These are phyloP conservation scores for Drosophila subobscura DNA, from an alignment of 1,140 invertebrate species.

Conservation along the genomic window DNA sequence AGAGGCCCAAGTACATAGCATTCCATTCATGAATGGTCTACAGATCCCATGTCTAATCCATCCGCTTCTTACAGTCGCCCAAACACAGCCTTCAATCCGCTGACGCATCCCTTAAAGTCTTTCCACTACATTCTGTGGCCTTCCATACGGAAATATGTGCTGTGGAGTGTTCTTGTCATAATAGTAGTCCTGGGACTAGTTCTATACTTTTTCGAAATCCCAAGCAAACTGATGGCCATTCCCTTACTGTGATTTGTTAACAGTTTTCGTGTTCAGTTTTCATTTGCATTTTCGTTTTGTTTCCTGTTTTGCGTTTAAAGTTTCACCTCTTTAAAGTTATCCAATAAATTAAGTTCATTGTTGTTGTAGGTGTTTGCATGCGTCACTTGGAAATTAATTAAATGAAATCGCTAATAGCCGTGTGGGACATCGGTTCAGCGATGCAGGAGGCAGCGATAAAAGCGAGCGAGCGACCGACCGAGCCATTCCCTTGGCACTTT, in stretches of 20 bases:
- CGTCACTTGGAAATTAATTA: slow-evolving; percentile 43
- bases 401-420: slow-evolving; percentile 49
- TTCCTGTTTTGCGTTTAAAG: slow-evolving; percentile 5
- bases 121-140: slow-evolving; percentile 85
- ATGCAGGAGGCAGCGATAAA: slow-evolving; percentile 21
- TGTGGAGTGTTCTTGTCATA: slow-evolving; percentile 29
- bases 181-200: slow-evolving; percentile 32
- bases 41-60: too few relatives aligned
- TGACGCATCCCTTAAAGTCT: slow-evolving; percentile 86
- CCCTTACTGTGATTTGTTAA: slow-evolving; percentile 32
- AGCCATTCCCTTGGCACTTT: not conserved
- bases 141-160: slow-evolving; percentile 83
- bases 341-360: slow-evolving; percentile 29
- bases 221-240: slow-evolving; percentile 40
- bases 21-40: not conserved
- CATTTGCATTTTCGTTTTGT: not conserved
- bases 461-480: not conserved
- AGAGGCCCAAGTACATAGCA: slow-evolving; percentile 85
- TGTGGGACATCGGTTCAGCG: not conserved
- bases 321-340: slow-evolving; percentile 26
- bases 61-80: too few relatives aligned
- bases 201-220: slow-evolving; percentile 49
- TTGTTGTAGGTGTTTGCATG: slow-evolving; percentile 2
- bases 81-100: slow-evolving; percentile 86
- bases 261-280: not conserved